Evolutionary conservation across 2,113 vertebrate species (phyloP).

Genomic region (Cariama cristata): DNA sequence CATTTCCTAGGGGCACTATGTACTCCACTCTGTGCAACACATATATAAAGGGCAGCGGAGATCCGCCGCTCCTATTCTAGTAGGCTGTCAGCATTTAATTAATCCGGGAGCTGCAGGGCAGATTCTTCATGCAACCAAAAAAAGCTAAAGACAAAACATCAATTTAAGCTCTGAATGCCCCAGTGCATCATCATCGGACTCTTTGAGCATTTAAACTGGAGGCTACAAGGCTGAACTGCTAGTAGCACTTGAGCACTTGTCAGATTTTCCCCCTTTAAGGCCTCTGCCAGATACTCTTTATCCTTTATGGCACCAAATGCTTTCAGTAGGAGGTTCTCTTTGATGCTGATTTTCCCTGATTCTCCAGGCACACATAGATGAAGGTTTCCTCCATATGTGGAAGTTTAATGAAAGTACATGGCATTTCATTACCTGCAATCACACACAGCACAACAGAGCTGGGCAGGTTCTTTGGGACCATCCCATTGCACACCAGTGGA

Average conservation of each 20-base stretch:
- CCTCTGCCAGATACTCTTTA: constrained; percentile 20
- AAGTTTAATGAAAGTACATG: neutral
- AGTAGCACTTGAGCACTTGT: neutral
- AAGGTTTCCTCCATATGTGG: neutral
- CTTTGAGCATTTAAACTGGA: neutral
- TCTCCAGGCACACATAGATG: constrained; percentile 1
- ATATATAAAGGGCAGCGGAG: neutral
- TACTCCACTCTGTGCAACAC: neutral
- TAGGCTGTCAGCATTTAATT: constrained; percentile 63
- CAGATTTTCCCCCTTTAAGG: constrained; percentile 16
- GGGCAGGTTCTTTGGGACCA: neutral
- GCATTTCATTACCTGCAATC: neutral
- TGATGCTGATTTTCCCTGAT: constrained; percentile 28
- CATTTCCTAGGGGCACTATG: constrained; percentile 16
- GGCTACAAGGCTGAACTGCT: neutral
- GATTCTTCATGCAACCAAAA: constrained; percentile 20
- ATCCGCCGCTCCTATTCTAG: neutral
- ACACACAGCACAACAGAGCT: neutral
- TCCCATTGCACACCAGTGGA: neutral
- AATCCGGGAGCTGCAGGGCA: constrained; percentile 63
- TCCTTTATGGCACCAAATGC: constrained; percentile 7
- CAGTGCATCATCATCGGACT: neutral
- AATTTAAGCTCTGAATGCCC: constrained; percentile 45
- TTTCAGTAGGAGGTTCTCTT: constrained; percentile 12
- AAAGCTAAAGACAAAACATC: constrained; percentile 51